Percentiles rank a stretch among this genome's conserved stretches.
Evolutionary conservation across 1,140 invertebrate species (phyloP).

Genomic region (Hycleus phaleratus): DNA sequence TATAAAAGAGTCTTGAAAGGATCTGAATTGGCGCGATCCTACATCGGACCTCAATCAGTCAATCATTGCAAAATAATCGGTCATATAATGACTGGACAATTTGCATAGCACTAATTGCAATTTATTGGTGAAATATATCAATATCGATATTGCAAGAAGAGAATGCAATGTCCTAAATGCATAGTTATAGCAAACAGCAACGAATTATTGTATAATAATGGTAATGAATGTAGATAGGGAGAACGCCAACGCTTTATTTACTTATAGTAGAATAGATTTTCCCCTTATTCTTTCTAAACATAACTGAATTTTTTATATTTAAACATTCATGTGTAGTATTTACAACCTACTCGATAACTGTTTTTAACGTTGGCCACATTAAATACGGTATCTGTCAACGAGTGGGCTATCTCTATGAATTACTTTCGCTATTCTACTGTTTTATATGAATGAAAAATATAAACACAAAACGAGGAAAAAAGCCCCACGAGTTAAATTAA

Average conservation of each 20-base stretch:
- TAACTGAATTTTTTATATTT: too few relatives aligned
- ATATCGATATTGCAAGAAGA: background rate
- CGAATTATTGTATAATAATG: constrained; percentile 4
- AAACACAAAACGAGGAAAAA: too few relatives aligned
- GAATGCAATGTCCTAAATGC: constrained; percentile 14
- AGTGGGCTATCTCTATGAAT: constrained; percentile 11
- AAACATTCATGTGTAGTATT: background rate
- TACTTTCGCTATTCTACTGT: constrained; percentile 10
- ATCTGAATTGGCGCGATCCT: background rate
- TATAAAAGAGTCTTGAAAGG: too few relatives aligned
- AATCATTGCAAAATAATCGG: constrained; percentile 1
- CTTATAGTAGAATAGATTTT: background rate
- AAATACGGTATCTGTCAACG: background rate
- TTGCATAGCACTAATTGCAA: constrained; percentile 9
- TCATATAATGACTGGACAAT: background rate
- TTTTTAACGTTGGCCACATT: background rate
- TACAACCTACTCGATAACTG: constrained; percentile 4
- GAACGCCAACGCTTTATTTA: constrained; percentile 6
- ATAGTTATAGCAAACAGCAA: background rate
- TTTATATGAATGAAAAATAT: constrained; percentile 10
- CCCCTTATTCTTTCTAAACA: too few relatives aligned
- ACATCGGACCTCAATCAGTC: background rate
- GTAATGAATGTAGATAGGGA: constrained; percentile 11
- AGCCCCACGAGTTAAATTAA: too few relatives aligned
- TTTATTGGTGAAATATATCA: background rate